Conservation (phyloP, 2,113 vertebrate genomes). For the Lipophrys pholis region DNA sequence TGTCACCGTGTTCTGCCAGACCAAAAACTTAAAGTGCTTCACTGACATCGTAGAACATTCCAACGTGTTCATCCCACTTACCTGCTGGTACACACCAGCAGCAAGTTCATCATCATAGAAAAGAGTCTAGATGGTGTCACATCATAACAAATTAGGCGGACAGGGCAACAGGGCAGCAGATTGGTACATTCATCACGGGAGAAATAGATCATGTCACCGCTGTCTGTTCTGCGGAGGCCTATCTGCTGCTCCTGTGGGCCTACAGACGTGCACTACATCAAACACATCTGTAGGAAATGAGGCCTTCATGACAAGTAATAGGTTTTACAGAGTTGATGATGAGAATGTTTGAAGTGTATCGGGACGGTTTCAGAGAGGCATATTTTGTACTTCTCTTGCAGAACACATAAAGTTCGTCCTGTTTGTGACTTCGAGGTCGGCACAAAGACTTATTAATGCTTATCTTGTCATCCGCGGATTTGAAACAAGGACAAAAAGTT, state of each 20-base stretch:
- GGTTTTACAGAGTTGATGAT: constrained; percentile 72
- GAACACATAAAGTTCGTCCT: constrained; percentile 13
- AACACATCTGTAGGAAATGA: constrained; percentile 76
- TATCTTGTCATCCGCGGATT: constrained; percentile 2
- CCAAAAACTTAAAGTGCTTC: constrained; percentile 26
- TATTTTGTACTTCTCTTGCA: constrained; percentile 18
- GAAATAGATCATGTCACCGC: constrained; percentile 82
- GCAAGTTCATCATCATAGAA: constrained; percentile 63
- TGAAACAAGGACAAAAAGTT: constrained; percentile 5
- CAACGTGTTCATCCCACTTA: constrained; percentile 65
- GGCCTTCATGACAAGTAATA: constrained; percentile 75
- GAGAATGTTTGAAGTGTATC: constrained; percentile 49
- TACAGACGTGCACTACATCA: constrained; percentile 63
- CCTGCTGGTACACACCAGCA: constrained; percentile 54
- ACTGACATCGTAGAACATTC: constrained; percentile 19
- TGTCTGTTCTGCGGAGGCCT: constrained; percentile 63
- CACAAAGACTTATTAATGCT: constrained; percentile 20
- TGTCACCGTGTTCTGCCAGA: not conserved
- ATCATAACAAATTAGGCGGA: constrained; percentile 78
- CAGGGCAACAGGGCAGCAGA: constrained; percentile 79
- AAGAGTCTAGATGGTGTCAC: constrained; percentile 65
- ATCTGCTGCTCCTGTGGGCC: constrained; percentile 65
- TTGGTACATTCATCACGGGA: constrained; percentile 80
- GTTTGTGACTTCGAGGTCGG: constrained; percentile 8
- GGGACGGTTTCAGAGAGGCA: constrained; percentile 23